Conservation (phyloP, 2,797 vertebrate genomes). For the Picus viridis region DNA sequence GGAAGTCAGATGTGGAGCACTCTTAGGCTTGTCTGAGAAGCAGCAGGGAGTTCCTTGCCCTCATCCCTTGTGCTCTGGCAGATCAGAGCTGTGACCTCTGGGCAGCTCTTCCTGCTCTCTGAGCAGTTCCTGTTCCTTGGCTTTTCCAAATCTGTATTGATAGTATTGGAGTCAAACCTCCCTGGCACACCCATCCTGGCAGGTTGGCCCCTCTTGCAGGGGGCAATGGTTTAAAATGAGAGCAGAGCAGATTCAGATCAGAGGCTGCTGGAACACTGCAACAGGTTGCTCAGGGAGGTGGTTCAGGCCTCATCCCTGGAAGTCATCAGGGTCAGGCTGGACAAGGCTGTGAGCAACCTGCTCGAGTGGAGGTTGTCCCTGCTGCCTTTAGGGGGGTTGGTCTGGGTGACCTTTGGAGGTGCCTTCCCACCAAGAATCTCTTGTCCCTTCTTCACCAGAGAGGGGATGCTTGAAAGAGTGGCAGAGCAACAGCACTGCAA, state of each 20-base stretch:
- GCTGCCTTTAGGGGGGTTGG: too few species aligned
- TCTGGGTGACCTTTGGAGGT: too few species aligned
- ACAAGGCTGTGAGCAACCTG: too few species aligned
- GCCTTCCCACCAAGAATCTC: background rate
- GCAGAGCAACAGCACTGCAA: background rate
- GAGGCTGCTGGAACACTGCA: too few species aligned
- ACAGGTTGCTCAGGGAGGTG: too few species aligned
- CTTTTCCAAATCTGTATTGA: background rate
- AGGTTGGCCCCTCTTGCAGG: background rate
- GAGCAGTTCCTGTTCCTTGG: fast-evolving
- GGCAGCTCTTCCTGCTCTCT: background rate
- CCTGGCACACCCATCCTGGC: background rate
- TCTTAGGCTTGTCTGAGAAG: background rate
- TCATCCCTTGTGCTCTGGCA: background rate
- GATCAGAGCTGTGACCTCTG: background rate
- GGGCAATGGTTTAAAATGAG: too few species aligned
- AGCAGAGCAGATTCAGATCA: too few species aligned
- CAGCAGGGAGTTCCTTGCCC: background rate
- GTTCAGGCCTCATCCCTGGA: too few species aligned
- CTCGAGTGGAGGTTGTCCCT: too few species aligned
- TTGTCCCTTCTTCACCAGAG: background rate
- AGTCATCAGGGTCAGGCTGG: too few species aligned
- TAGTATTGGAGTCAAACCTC: background rate
- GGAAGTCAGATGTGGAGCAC: background rate
- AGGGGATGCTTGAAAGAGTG: background rate